A percentile compares a stretch with the other conserved stretches of the same genome.
Evolutionary conservation across 1,140 invertebrate species (phyloP).

Genomic region (Nephotettix cincticeps): DNA sequence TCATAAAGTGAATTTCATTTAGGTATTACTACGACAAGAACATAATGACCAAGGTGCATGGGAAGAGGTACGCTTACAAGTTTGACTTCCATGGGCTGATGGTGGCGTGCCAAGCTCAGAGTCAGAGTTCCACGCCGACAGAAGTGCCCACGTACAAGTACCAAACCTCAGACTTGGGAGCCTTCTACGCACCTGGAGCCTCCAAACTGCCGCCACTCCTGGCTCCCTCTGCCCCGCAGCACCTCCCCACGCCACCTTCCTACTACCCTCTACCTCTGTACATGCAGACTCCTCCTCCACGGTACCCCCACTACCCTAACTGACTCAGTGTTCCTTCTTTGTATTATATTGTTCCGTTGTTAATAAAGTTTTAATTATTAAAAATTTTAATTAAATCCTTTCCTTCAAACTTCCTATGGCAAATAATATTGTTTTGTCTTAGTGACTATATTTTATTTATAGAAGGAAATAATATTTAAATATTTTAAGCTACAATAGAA

Average conservation of each 20-base stretch:
- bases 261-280: conserved; percentile 28
- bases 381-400: too few species aligned
- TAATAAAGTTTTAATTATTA: too few species aligned
- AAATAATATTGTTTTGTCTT: too few species aligned
- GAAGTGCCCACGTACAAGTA: conserved; percentile 7
- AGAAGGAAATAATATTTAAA: too few species aligned
- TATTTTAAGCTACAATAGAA: too few species aligned
- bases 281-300: conserved; percentile 26
- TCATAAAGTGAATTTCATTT: too few species aligned
- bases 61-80: conserved; percentile 90
- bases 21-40: conserved; percentile 99
- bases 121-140: conserved; percentile 46
- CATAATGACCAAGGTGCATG: conserved; percentile 93
- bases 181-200: conserved; percentile 7
- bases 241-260: conserved; percentile 26
- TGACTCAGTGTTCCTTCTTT: background rate
- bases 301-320: conserved; percentile 24
- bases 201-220: conserved; percentile 17
- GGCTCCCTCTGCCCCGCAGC: conserved; percentile 8
- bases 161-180: conserved; percentile 7
- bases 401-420: too few species aligned
- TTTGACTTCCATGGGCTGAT: conserved; percentile 87
- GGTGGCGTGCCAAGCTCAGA: conserved; percentile 79
- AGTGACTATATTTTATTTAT: too few species aligned
- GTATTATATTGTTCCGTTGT: too few species aligned